Base-by-base conservation (phyloP, 2,113 vertebrate genomes). In the Thalassarche chlororhynchos region DNA sequence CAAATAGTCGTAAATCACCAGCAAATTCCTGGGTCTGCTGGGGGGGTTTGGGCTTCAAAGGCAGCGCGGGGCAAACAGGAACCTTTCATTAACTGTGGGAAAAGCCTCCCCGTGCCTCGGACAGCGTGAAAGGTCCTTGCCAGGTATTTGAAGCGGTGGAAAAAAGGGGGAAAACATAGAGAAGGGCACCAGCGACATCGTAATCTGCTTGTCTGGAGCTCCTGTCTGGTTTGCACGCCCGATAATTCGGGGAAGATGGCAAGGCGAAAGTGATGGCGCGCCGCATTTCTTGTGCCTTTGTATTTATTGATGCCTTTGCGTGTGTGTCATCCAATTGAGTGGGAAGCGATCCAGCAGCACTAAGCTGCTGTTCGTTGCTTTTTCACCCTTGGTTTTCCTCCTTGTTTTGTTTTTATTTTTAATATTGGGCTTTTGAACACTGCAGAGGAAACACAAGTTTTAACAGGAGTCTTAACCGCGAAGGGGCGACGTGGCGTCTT, bases 1-100 rank as follows among this genome's bases (percentile, higher is more conserved):
- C 98, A 99, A 99, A 99, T 98, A 99, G 97, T 96, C 95, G 97
- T 99, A 99, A 99, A 99, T 99, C 99, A 99, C 80, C 36, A 55
- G 92, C 87, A 93, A 98, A 99, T 98, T 99, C 98, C 97, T 97
- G 90, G 97, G 98, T 97, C 98, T 97, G 97, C 98, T 98, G 96
- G 86, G 93, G 96, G 97, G 46, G 74, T 79, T 90, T 51, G 83
- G 68, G 95, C 97, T 98, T 98, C 97, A 98, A 99, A 98, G 97
- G 47, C 55, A 8, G 62, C 6, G 36, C 94, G 97, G 94, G 96
- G 93, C 89, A 97, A 98, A 98, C 93, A 97, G 95, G 95, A 98
- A 97, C 93, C 86, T 97, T 98, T 95, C 88, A 97, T 94, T 91
- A 84, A 97, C 91, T 96, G 91, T 96, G 86, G 83, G 82, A 87